Conservation (phyloP, 2,888 invertebrate species). For the Eristalis arbustorum region DNA sequence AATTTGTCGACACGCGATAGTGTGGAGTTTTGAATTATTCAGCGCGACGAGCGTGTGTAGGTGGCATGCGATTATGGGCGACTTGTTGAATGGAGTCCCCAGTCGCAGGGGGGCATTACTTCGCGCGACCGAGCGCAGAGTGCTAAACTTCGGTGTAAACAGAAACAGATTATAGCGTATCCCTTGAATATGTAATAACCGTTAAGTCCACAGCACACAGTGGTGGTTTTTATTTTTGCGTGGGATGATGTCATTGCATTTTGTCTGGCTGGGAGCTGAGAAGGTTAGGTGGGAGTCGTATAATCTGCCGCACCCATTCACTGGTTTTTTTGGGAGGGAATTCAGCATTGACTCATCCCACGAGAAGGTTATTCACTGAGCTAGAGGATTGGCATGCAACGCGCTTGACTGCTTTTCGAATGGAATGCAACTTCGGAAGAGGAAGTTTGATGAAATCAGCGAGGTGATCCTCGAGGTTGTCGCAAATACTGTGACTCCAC, state of each 20-base stretch:
- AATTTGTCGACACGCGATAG: conserved; percentile 35
- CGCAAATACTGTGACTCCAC: too few relatives aligned
- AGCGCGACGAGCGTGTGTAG: background rate
- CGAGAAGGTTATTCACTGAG: background rate
- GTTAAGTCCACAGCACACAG: background rate
- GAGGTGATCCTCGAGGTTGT: background rate
- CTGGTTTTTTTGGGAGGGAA: background rate
- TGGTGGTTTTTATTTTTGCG: background rate
- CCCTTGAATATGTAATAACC: background rate
- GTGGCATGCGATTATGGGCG: conserved; percentile 1
- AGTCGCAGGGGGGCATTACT: background rate
- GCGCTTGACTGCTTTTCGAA: background rate
- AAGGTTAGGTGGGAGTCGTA: background rate
- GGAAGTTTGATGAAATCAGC: background rate
- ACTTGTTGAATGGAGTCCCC: conserved; percentile 15
- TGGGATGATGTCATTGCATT: background rate
- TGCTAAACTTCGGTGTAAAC: background rate
- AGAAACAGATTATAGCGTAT: background rate
- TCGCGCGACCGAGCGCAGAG: background rate
- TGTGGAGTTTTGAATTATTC: conserved; percentile 36
- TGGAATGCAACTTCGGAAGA: background rate
- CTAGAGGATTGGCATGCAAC: background rate
- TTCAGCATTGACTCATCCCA: background rate
- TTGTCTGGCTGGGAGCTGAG: background rate
- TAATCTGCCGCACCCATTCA: background rate